phyloP scores from a whole-genome alignment of 1,140 invertebrate species.

The Semibalanus balanoides region DNA sequence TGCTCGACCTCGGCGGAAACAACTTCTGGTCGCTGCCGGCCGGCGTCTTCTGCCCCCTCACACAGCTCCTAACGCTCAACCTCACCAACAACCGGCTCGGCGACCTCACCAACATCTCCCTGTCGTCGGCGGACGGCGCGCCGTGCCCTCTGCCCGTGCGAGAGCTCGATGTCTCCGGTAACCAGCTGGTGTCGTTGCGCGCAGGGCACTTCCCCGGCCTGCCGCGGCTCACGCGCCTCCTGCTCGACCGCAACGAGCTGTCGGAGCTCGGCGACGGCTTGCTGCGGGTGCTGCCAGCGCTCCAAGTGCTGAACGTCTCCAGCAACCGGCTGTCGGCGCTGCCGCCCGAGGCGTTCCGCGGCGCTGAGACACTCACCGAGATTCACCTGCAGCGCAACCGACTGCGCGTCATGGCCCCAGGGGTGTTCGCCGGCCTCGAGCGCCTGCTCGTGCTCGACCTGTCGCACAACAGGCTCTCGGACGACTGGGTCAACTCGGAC shows the following conservation, averaged over 20 bases:
- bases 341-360: constrained; percentile 51
- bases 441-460: constrained; percentile 64
- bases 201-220: constrained; percentile 30
- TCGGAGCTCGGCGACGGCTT: constrained; percentile 20
- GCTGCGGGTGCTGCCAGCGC: constrained; percentile 27
- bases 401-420: constrained; percentile 48
- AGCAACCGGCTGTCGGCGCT: constrained; percentile 58
- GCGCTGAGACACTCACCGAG: constrained; percentile 37
- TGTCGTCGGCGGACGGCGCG: constrained; percentile 55
- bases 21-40: constrained; percentile 60
- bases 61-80: constrained; percentile 51
- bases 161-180: constrained; percentile 61
- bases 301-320: constrained; percentile 64
- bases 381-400: constrained; percentile 67
- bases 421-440: constrained; percentile 54
- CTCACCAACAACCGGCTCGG: constrained; percentile 60
- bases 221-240: constrained; percentile 18
- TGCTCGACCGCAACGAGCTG: constrained; percentile 21
- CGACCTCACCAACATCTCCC: constrained; percentile 58
- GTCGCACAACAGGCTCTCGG: constrained; percentile 61
- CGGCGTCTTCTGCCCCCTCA: constrained; percentile 56
- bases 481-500: constrained; percentile 60
- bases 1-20: constrained; percentile 59
- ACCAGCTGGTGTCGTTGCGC: constrained; percentile 56
- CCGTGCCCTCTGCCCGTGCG: constrained; percentile 44